Base-by-base conservation (phyloP, 1,140 invertebrate species). In the Wiebesia pumilae region DNA sequence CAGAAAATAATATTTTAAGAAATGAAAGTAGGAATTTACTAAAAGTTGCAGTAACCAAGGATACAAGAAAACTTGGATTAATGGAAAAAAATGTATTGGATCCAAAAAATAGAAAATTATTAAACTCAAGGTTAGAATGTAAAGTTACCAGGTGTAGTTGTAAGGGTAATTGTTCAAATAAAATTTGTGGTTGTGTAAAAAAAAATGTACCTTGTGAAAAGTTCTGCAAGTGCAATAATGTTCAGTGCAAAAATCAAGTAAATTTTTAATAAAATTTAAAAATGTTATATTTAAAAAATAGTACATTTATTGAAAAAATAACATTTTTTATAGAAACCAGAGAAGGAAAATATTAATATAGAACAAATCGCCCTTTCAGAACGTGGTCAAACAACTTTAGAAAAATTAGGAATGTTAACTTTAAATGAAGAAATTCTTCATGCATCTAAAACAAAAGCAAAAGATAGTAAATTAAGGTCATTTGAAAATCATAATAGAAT, bases 41-140 rank as follows among this genome's bases (percentile, higher is more conserved):
- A 35, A 67, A 21, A 65, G 21, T n/a, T 6, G 12, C 19, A 65
- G 7, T 65, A 6, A 7, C 30, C 10, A 77, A 84, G 65, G 83
- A 78, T 65, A 12, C 3, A n/a, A 0, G 30, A 16, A 47, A 85
- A 24, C 27, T 78, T 33, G 6, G 0, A 14, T 21, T 79, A 27
- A 35, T 38, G 43, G 47, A 79, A n/a, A 79, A 24, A 80, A 77
- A 77, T 30, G 16, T 16, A 19, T 65, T 43, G 0, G 43, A 79
- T 27, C 27, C n/a, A 69, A 69, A 16, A 78, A 67, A 51, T 69
- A 19, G 24, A 2, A 79, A 54, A 35, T 27, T 54, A 12, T 47
- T 47, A 3, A 62, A 30, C 54, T 35, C 77, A 30, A 51, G 96
- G 96, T 91, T 97, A 97, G 92, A 93, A 97, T 38, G 96, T 97